Percentiles rank a stretch among this genome's conserved stretches.
phyloP scores from a whole-genome alignment of 2,888 invertebrate genomes.

The Odontothrips loti region DNA sequence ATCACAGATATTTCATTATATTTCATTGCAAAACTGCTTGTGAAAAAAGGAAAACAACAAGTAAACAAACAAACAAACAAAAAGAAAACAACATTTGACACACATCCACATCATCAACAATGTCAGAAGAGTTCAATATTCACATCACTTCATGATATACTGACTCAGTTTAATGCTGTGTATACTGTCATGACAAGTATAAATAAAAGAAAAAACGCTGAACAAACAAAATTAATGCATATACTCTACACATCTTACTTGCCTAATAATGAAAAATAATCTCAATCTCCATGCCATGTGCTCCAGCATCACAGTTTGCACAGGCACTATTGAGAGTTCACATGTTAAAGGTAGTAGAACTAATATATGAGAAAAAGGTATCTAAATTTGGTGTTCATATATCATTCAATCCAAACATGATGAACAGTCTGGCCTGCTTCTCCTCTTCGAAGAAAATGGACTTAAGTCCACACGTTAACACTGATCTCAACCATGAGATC shows the following conservation, averaged over 20 bases:
- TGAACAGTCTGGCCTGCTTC: too few species aligned
- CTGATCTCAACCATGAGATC: neutral
- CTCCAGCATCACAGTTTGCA: neutral
- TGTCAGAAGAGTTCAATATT: neutral
- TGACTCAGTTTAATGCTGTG: neutral
- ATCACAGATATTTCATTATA: slow-evolving; percentile 21
- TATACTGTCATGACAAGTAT: neutral
- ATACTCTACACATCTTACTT: neutral
- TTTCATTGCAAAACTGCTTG: neutral
- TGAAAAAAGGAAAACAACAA: neutral
- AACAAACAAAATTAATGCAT: neutral
- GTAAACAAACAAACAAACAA: neutral
- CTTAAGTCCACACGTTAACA: neutral
- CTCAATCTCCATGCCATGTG: neutral
- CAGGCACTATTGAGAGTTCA: neutral
- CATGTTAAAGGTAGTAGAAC: too few species aligned
- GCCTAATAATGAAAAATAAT: neutral
- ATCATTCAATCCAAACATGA: too few species aligned
- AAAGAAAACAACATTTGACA: neutral
- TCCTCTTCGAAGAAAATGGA: neutral
- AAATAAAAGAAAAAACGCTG: neutral
- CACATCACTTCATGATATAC: neutral
- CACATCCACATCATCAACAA: neutral
- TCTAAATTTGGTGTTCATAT: too few species aligned
- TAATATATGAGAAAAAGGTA: too few species aligned